A percentile compares a stretch with the other conserved stretches of the same genome.
Evolutionary conservation across 2,888 invertebrate genomes (phyloP).

Genomic region (Orthonychiurus folsomi): DNA sequence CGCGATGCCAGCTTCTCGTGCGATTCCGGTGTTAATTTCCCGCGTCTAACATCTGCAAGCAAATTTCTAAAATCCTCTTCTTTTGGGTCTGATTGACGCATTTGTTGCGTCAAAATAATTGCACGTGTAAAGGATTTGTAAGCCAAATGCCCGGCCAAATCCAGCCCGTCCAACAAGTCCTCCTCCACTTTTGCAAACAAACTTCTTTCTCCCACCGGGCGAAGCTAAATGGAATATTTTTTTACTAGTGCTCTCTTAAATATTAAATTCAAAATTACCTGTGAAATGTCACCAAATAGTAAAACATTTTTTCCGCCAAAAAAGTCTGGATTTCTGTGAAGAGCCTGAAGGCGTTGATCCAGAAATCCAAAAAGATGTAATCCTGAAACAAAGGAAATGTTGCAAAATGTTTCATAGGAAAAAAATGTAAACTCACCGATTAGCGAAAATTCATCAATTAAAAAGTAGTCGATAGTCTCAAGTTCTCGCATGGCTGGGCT

Average conservation of each 20-base stretch:
- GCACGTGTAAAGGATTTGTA: background rate
- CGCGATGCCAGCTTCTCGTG: background rate
- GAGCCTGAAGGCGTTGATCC: background rate
- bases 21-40: background rate
- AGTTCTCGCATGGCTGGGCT: background rate
- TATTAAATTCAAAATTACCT: too few relatives aligned
- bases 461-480: background rate
- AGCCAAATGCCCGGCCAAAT: background rate
- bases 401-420: too few relatives aligned
- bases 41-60: background rate
- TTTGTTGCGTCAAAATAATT: background rate
- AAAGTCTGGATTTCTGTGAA: background rate
- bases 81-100: background rate
- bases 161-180: background rate
- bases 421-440: too few relatives aligned
- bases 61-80: background rate
- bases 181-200: background rate
- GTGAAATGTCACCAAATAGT: background rate
- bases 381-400: too few relatives aligned
- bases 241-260: too few relatives aligned
- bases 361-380: background rate
- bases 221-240: too few relatives aligned
- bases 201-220: background rate
- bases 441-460: background rate
- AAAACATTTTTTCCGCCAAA: background rate